A percentile compares a stretch with the other conserved stretches of the same genome.
These are phyloP conservation scores for Pararge aegeria DNA, from an alignment of 1,140 invertebrate species.

Conservation along the genomic window DNA sequence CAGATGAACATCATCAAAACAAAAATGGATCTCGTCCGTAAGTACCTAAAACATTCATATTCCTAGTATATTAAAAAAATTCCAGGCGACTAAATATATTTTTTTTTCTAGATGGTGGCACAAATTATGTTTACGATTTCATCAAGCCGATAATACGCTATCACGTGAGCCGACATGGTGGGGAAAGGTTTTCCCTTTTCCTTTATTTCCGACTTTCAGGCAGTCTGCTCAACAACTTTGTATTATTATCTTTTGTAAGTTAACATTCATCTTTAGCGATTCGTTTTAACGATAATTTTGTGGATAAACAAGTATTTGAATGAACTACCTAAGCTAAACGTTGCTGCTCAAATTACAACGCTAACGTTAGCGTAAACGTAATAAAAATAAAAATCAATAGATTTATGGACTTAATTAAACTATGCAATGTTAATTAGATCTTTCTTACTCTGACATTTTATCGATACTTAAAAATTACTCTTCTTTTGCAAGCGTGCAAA, in stretches of 20 bases:
- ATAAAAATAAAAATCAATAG: no score
- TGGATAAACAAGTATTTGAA: no score
- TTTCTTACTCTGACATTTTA: no score
- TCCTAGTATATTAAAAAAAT: not conserved
- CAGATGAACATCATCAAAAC: constrained; percentile 31
- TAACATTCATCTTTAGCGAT: constrained; percentile 1
- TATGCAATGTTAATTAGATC: no score
- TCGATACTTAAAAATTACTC: no score
- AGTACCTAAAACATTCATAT: constrained; percentile 6
- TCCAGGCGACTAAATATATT: not conserved
- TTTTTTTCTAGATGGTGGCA: constrained; percentile 63
- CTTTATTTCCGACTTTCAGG: constrained; percentile 89
- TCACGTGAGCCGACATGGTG: constrained; percentile 89
- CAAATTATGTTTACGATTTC: constrained; percentile 68
- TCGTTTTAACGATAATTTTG: no score
- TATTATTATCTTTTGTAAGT: constrained; percentile 84
- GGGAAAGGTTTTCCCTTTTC: constrained; percentile 87
- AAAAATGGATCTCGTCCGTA: constrained; percentile 11
- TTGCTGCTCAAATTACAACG: constrained; percentile 1
- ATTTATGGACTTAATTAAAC: no score
- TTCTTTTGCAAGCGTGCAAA: no score
- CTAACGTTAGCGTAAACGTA: no score
- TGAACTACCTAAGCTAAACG: no score
- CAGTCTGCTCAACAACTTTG: constrained; percentile 87
- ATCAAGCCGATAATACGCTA: constrained; percentile 80